Conservation (phyloP, 2,797 vertebrate genomes). For the Hephaestus fuliginosus region DNA sequence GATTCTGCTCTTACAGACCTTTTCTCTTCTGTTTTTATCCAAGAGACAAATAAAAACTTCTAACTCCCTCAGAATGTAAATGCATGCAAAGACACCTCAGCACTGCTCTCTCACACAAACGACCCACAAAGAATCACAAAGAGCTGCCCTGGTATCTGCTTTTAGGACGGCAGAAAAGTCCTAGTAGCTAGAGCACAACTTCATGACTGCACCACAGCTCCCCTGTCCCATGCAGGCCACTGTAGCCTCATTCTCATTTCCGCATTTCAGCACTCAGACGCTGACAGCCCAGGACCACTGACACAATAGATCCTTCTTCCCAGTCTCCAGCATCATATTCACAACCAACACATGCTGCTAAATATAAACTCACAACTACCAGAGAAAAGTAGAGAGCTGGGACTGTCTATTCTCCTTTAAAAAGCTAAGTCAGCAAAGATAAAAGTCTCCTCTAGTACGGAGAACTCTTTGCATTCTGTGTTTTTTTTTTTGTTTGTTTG, state of each 20-base stretch:
- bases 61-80: neutral
- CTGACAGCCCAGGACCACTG: slow-evolving; percentile 27
- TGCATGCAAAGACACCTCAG: neutral
- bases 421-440: slow-evolving; percentile 63
- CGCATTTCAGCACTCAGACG: slow-evolving; percentile 47
- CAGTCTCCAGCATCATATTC: slow-evolving; percentile 34
- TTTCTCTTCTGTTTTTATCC: slow-evolving; percentile 22
- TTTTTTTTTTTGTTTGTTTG: slow-evolving; percentile 50
- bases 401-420: slow-evolving; percentile 37
- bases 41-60: neutral
- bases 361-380: slow-evolving; percentile 46
- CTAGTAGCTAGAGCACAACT: slow-evolving; percentile 69
- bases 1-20: slow-evolving; percentile 23
- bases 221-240: slow-evolving; percentile 78
- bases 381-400: slow-evolving; percentile 36
- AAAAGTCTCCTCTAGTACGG: slow-evolving; percentile 51
- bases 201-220: slow-evolving; percentile 78
- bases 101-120: neutral
- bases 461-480: slow-evolving; percentile 58
- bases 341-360: slow-evolving; percentile 32
- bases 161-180: slow-evolving; percentile 61
- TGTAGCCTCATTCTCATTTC: slow-evolving; percentile 64
- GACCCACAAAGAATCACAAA: slow-evolving; percentile 26
- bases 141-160: slow-evolving; percentile 41
- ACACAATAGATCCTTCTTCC: slow-evolving; percentile 28